phyloP scores from a whole-genome alignment of 2,797 vertebrate species.

The Cyclopterus lumpus region DNA sequence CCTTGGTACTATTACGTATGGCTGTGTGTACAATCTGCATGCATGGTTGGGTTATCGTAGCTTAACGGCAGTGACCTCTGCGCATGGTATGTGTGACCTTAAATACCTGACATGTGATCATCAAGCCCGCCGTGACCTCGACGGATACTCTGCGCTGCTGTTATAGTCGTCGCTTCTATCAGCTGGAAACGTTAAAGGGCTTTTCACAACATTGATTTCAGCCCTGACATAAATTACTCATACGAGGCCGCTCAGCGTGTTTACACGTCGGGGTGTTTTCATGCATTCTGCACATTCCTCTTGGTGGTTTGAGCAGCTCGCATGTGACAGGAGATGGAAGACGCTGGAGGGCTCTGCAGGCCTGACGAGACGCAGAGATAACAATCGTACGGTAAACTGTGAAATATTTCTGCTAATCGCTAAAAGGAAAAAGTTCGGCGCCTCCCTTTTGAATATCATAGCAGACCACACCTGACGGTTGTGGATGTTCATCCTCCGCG shows the following conservation, averaged over 20 bases:
- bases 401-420: constrained; percentile 13
- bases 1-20: not conserved
- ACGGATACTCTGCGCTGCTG: not conserved
- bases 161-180: not conserved
- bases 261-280: constrained; percentile 27
- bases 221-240: constrained; percentile 39
- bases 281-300: constrained; percentile 64
- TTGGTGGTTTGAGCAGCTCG: constrained; percentile 10
- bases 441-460: not conserved
- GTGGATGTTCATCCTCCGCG: too few relatives aligned
- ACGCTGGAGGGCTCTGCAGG: constrained; percentile 6
- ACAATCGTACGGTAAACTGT: not conserved
- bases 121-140: constrained; percentile 37
- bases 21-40: not conserved
- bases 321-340: constrained; percentile 10
- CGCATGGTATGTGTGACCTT: constrained; percentile 20
- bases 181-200: constrained; percentile 7
- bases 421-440: not conserved
- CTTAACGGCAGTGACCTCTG: not conserved
- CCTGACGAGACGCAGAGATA: constrained; percentile 38
- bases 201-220: constrained; percentile 26
- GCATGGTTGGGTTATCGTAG: constrained; percentile 10
- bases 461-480: not conserved
- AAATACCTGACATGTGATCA: constrained; percentile 36
- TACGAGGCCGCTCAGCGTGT: not conserved